Evolutionary conservation across 2,888 invertebrate species (phyloP).

Genomic region (Brachylomia viminalis): DNA sequence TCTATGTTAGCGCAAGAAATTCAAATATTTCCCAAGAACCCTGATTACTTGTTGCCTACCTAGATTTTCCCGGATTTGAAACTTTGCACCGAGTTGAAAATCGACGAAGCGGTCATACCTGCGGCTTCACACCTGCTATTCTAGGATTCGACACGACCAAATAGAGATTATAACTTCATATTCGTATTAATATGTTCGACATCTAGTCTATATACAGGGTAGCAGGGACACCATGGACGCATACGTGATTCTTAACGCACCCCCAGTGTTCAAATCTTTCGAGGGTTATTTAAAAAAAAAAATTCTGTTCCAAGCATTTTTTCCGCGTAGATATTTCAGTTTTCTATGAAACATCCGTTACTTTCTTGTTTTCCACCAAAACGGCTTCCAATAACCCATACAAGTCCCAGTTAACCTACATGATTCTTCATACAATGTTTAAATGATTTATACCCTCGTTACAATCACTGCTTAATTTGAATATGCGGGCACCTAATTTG

Average conservation of each 20-base stretch:
- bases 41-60: neutral
- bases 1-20: neutral
- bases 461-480: slow-evolving; percentile 64
- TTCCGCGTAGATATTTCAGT: too few relatives aligned
- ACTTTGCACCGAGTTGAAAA: neutral
- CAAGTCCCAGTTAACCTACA: slow-evolving; percentile 55
- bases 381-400: neutral
- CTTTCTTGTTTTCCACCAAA: neutral
- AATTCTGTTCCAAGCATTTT: too few relatives aligned
- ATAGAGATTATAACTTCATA: neutral
- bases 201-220: too few relatives aligned
- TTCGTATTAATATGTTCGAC: neutral
- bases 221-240: too few relatives aligned
- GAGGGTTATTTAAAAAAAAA: too few relatives aligned
- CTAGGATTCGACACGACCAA: neutral
- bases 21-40: neutral
- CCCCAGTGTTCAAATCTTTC: too few relatives aligned
- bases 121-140: too few relatives aligned
- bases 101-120: neutral
- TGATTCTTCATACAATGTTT: slow-evolving; percentile 44
- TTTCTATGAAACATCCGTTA: neutral
- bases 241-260: too few relatives aligned
- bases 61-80: neutral
- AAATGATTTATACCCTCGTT: slow-evolving; percentile 67
- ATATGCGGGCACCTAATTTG: slow-evolving; percentile 67